Evolutionary conservation across 2,113 vertebrate genomes (phyloP).

Genomic region (Scolopax mira): DNA sequence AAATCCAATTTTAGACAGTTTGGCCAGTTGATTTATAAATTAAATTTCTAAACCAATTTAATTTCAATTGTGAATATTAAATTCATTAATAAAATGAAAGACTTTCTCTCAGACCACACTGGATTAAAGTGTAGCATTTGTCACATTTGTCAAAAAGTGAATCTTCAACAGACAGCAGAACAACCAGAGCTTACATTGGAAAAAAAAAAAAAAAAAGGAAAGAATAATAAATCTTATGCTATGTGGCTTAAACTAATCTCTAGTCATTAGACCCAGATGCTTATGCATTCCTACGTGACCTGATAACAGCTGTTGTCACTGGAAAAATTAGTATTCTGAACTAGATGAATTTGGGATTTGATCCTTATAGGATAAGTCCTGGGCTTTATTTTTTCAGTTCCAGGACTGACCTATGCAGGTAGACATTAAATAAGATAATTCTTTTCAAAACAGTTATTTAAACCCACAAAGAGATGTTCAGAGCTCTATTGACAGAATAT

Average conservation of each 20-base stretch:
- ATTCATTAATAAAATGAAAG: background rate
- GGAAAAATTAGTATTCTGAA: background rate
- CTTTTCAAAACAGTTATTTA: background rate
- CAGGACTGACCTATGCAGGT: background rate
- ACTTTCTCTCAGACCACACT: background rate
- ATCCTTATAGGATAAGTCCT: background rate
- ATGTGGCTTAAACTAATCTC: background rate
- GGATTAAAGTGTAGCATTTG: background rate
- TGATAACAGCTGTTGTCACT: background rate
- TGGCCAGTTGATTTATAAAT: background rate
- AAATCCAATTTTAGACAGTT: background rate
- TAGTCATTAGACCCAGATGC: background rate
- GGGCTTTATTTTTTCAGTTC: background rate
- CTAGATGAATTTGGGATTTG: background rate
- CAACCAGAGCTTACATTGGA: background rate
- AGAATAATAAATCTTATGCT: background rate
- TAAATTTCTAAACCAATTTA: background rate
- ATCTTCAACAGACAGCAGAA: background rate
- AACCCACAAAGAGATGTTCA: background rate
- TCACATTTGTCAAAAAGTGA: constrained; percentile 12
- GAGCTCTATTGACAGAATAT: background rate
- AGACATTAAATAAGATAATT: background rate
- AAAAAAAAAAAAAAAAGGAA: background rate
- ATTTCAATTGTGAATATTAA: background rate
- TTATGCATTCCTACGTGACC: background rate